Base-by-base conservation (phyloP, 1,140 invertebrate genomes). In the Holcopasites calliopsidis region DNA sequence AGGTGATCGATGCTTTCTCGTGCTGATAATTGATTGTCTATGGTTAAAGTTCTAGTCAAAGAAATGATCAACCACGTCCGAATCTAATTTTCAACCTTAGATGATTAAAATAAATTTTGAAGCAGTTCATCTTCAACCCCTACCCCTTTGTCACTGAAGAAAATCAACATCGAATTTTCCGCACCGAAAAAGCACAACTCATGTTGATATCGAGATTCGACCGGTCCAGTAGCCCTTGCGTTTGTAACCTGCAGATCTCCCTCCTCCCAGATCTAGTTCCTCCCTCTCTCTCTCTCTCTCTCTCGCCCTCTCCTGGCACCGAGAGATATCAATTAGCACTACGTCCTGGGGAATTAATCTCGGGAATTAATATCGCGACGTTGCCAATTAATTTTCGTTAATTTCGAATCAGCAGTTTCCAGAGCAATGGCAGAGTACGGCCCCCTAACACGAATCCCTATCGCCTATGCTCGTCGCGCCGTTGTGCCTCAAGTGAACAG, bases 331-430 rank as follows among this genome's bases (percentile, higher is more conserved):
- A 90, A 90, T 87, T 89, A 88, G 86, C 86, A 87, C 86, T 87
- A 79, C 82, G 84, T 85, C 73, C 77, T 58, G 66, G 73, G 79
- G 83, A 87, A 90, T 90, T 90, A 90, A 89, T 90, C 88, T 87
- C 78, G 79, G 81, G 85, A 88, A 91, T 91, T 89, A 91, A 90
- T 89, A 87, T 86, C 80, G 80, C 85, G 86, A 86, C 82, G 84
- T 85, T 88, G 86, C 89, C 88, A 89, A 91, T 91, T 90, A 90
- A 90, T 91, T 90, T 89, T 88, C 87, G 87, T 90, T 89, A 88
- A 90, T 90, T 89, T 89, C 87, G 85, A 90, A 88, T 89, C 87
- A 89, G 89, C 90, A 90, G 86, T 89, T 89, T 88, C 85, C 81
- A 85, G 86, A 88, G 87, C 85, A 80, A 69, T 72, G 80, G 21